Evolutionary conservation across 2,888 invertebrate species (phyloP), one percentile per base, ranked within the genome.

Genomic region (Onthophagus sagittarius): DNA sequence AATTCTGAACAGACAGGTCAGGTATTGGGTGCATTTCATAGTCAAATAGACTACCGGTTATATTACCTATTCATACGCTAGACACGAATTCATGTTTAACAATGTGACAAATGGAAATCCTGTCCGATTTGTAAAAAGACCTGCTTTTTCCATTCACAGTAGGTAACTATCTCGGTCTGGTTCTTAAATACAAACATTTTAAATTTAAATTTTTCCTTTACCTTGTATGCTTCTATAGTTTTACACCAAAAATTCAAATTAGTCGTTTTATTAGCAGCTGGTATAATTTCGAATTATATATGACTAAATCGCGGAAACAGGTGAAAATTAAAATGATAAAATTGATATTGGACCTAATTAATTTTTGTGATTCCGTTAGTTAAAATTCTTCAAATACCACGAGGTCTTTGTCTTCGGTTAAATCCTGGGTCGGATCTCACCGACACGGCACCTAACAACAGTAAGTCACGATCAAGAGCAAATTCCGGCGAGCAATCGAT

Each of bases 1-100:
- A 73, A 73, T 73, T 73, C 71, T 64, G 65, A 71, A 71, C 73
- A 71, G 64, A 65, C 71, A 73, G 73, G 73, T 73, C 73, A 73
- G 73, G 73, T 73, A 53, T 71, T 69, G 53, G 31, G 67, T 62
- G 71, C 71, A 15, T 13, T 71, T 71, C 73, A 67, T 71, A 71
- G 62, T 73, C 73, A 69, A 73, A 73, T 62, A 53, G 69, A 15
- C 67, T 15, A 70, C 33, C 63, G 64, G 31, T 33, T 69, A 53
- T 64, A 73, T 64, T 32, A 73, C 67, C 15, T 67, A 39, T 32
- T 15, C 73, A 65, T 65, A 73, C 71, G 65, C 64, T 70, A 71
- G 71, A 73, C 73, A 63, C 39, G 73, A 73, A 72, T 72, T 62
- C 72, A 72, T 72, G 72, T 72, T 69, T 72, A 72, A 69, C 62